Conservation (phyloP, 2,797 vertebrate species). For the Characodon lateralis region DNA sequence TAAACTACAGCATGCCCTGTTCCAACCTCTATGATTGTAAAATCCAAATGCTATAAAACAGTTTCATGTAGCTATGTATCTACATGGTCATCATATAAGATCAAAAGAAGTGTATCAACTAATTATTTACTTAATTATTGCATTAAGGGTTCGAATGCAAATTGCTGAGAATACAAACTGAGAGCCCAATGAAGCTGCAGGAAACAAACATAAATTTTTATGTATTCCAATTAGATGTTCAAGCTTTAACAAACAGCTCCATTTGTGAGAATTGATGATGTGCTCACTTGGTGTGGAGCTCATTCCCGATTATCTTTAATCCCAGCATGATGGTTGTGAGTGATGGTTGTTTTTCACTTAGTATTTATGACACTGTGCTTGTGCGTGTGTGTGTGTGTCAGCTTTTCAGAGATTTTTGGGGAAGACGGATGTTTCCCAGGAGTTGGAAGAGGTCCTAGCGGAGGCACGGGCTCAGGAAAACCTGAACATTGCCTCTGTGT, state of each 20-base stretch:
- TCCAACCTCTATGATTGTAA: background rate
- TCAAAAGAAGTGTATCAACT: background rate
- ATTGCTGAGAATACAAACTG: constrained; percentile 2
- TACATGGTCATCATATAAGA: background rate
- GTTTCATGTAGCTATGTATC: background rate
- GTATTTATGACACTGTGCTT: background rate
- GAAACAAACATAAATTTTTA: background rate
- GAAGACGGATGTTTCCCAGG: constrained; percentile 85
- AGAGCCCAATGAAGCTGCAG: background rate
- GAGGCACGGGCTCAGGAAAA: constrained; percentile 84
- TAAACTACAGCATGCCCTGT: background rate
- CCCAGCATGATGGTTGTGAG: constrained; percentile 14
- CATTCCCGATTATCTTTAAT: constrained; percentile 25
- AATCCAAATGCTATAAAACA: background rate
- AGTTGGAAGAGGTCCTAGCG: constrained; percentile 86
- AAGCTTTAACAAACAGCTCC: constrained; percentile 7
- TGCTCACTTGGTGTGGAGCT: background rate
- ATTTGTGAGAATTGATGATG: background rate
- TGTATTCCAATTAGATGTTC: background rate
- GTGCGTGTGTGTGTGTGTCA: constrained; percentile 58
- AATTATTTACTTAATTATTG: background rate
- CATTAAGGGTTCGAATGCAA: background rate
- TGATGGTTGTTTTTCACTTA: background rate
- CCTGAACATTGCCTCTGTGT: constrained; percentile 71
- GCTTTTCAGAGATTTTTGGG: constrained; percentile 91